Base-by-base conservation (phyloP, 2,113 vertebrate species). In the Steatornis caripensis region DNA sequence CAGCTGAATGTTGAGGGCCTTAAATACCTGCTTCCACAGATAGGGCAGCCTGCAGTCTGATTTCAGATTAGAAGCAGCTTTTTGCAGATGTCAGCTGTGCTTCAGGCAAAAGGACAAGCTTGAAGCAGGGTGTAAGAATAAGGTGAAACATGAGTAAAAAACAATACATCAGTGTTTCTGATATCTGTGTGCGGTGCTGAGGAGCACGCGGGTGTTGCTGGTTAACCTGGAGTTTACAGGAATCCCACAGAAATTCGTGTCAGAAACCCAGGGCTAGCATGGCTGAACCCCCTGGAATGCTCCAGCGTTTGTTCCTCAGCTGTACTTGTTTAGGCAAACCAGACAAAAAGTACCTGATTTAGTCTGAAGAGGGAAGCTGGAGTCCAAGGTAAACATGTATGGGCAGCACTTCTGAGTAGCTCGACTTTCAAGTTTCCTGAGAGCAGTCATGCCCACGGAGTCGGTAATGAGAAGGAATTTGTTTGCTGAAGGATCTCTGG, bases 401-500 rank as follows among this genome's bases (percentile, higher is more conserved):
- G 68, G 96, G 97, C 98, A 98, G 93, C 87, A 37, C 86, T 91
- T 77, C 16, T 77, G 45, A 96, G 96, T 45, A 97, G 93, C 97
- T 95, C 27, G 87, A 96, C 97, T 98, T 97, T 97, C 97, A 97
- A 97, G 97, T 98, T 98, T 97, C 91, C 95, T 95, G 77, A 97
- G 92, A 97, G 92, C 90, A 74, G 80, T 77, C 93, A 79, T 95
- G 91, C 95, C 94, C 74, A 60, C 6, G 1, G 96, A 95, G 89
- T 96, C 43, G 5, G 88, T 96, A 98, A 96, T 87, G 96, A 97
- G 96, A 87, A 97, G 80, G 97, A 97, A 97, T 98, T 97, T 98
- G 97, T 98, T 98, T 98, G 97, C 85, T 97, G 95, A 98, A 97
- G 96, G 97, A 97, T 97, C 94, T 98, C 87, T 86, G 96, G 91